Percentiles rank a stretch among this genome's conserved stretches.
Conservation (phyloP, 37 sponge, comb jelly and placozoan species). For the Amphimedon queenslandica region DNA sequence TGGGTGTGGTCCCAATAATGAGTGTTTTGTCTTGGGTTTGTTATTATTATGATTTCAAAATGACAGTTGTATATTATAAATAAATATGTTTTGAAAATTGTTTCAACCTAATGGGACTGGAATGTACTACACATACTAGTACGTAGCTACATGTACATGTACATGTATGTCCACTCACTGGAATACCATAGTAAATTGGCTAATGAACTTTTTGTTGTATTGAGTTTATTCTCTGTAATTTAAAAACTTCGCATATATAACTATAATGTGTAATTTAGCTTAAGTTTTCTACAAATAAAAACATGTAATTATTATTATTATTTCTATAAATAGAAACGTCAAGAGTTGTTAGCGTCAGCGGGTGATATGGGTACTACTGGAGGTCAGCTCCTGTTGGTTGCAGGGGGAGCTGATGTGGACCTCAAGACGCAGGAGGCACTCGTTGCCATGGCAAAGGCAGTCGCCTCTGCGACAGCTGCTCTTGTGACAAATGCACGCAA, state of each 20-base stretch:
- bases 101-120: too few relatives aligned
- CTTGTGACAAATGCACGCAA: slow-evolving; percentile 84
- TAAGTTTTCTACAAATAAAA: too few relatives aligned
- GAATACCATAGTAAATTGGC: too few relatives aligned
- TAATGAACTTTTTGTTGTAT: too few relatives aligned
- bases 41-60: too few relatives aligned
- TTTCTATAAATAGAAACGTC: slow-evolving; percentile 41
- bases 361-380: slow-evolving; percentile 81
- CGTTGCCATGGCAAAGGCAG: slow-evolving; percentile 88
- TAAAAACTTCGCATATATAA: not conserved
- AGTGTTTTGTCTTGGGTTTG: too few relatives aligned
- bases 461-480: slow-evolving; percentile 84
- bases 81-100: too few relatives aligned
- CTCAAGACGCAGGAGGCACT: slow-evolving; percentile 74
- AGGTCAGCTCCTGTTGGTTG: slow-evolving; percentile 60
- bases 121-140: too few relatives aligned
- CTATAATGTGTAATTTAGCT: not conserved
- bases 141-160: not conserved
- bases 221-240: not conserved
- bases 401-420: slow-evolving; percentile 77
- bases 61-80: too few relatives aligned
- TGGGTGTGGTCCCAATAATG: not conserved
- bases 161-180: too few relatives aligned
- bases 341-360: slow-evolving; percentile 65
- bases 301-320: slow-evolving; percentile 5